These are phyloP conservation scores for Nephila pilipes DNA, from an alignment of 1,140 invertebrate genomes.

Conservation along the genomic window DNA sequence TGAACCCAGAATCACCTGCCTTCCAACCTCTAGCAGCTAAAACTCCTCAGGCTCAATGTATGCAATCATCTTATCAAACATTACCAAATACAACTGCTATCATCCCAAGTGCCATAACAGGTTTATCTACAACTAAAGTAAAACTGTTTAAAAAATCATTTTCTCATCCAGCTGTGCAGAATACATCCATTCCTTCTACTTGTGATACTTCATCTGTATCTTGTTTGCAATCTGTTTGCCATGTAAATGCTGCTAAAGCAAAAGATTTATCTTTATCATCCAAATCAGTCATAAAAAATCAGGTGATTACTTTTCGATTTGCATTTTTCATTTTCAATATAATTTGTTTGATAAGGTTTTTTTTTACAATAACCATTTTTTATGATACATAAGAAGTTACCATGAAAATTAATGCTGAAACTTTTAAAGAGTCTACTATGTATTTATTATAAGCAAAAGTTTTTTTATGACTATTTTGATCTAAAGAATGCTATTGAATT, in stretches of 20 bases:
- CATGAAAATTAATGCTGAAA: no score
- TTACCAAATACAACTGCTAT: background rate
- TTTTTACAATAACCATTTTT: no score
- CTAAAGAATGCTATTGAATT: no score
- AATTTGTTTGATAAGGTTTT: no score
- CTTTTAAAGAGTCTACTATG: no score
- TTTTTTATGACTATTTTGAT: no score
- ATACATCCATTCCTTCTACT: background rate
- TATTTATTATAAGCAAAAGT: no score
- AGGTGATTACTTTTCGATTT: background rate
- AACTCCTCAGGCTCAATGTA: conserved; percentile 58
- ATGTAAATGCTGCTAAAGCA: background rate
- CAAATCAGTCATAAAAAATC: background rate
- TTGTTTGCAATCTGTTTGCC: background rate
- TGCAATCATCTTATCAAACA: conserved; percentile 12
- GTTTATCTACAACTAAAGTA: conserved; percentile 35
- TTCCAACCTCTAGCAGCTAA: conserved; percentile 75
- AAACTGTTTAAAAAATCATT: conserved; percentile 9
- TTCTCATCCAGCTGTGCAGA: background rate
- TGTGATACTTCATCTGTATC: background rate
- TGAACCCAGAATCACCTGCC: conserved; percentile 77
- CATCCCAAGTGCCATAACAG: conserved; percentile 52
- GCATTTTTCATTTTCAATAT: no score
- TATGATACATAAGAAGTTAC: no score
- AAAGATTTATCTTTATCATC: background rate